A percentile compares a stretch with the other conserved stretches of the same genome.
Conservation (phyloP, 2,888 invertebrate genomes). For the Cheilosia variabilis region DNA sequence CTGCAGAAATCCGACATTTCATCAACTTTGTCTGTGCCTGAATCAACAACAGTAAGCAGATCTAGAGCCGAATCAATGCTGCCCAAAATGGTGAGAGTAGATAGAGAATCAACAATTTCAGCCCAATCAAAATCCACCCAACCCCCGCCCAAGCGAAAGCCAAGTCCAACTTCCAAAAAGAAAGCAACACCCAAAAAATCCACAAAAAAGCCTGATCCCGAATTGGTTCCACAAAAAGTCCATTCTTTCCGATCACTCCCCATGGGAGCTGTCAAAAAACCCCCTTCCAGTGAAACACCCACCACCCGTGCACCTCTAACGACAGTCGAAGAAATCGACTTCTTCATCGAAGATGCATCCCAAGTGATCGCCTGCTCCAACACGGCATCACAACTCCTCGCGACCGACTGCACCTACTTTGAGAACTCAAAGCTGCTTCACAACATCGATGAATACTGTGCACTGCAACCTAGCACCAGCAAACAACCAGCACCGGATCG, state of each 20-base stretch:
- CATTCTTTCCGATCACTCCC: conserved; percentile 53
- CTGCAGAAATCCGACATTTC: too few species aligned
- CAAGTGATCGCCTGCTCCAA: conserved; percentile 7
- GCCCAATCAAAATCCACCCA: not conserved
- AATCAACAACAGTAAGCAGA: not conserved
- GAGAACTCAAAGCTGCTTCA: conserved; percentile 57
- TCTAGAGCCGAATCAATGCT: not conserved
- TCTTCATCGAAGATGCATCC: conserved; percentile 32
- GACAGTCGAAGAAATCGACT: conserved; percentile 33
- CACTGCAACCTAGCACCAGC: conserved; percentile 1
- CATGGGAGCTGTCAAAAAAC: conserved; percentile 17
- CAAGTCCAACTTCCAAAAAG: not conserved
- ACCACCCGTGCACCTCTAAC: not conserved
- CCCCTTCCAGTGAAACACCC: not conserved
- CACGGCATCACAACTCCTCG: conserved; percentile 68
- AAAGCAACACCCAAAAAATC: conserved; percentile 27
- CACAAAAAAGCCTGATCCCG: conserved; percentile 11
- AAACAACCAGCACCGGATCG: not conserved
- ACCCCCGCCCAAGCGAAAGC: not conserved
- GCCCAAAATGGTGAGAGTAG: too few species aligned
- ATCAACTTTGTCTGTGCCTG: not conserved
- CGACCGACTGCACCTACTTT: conserved; percentile 62
- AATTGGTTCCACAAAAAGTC: conserved; percentile 50
- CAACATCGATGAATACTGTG: conserved; percentile 30
- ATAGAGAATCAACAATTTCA: not conserved